phyloP scores from a whole-genome alignment of 2,113 vertebrate genomes.

The Dipodomys spectabilis region DNA sequence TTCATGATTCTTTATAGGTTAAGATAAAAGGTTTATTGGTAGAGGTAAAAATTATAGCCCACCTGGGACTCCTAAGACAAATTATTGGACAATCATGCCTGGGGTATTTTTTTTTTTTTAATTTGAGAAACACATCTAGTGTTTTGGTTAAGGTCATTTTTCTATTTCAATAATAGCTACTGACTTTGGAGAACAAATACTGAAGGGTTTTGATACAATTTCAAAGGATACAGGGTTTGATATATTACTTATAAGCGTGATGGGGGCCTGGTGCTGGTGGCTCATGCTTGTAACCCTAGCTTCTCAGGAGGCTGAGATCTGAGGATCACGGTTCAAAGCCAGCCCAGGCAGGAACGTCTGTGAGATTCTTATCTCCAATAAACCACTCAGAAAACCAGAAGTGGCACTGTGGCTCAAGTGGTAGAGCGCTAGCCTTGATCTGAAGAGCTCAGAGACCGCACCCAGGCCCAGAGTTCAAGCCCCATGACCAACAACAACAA shows the following conservation, averaged over 20 bases:
- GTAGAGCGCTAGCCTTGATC: no score
- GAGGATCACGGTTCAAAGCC: no score
- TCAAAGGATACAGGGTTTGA: neutral
- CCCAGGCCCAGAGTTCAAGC: no score
- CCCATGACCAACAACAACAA: no score
- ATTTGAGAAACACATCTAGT: neutral
- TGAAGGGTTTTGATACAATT: neutral
- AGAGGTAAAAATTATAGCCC: slow-evolving; percentile 59
- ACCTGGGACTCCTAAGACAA: slow-evolving; percentile 39
- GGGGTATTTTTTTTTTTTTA: slow-evolving; percentile 16
- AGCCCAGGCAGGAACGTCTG: no score
- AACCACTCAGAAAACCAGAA: no score
- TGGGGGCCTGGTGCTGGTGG: no score
- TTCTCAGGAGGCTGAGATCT: no score
- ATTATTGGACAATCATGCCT: slow-evolving; percentile 26
- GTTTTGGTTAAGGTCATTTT: slow-evolving; percentile 34
- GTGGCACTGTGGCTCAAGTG: no score
- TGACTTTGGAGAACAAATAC: neutral
- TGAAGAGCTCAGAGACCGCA: no score
- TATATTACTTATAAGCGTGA: neutral
- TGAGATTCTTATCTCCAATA: no score
- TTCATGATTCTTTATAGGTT: slow-evolving; percentile 7
- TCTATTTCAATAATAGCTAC: slow-evolving; percentile 54
- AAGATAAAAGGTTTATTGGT: slow-evolving; percentile 32
- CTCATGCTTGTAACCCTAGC: no score